Conservation (phyloP, 2,797 vertebrate species). For the Mallotus villosus region DNA sequence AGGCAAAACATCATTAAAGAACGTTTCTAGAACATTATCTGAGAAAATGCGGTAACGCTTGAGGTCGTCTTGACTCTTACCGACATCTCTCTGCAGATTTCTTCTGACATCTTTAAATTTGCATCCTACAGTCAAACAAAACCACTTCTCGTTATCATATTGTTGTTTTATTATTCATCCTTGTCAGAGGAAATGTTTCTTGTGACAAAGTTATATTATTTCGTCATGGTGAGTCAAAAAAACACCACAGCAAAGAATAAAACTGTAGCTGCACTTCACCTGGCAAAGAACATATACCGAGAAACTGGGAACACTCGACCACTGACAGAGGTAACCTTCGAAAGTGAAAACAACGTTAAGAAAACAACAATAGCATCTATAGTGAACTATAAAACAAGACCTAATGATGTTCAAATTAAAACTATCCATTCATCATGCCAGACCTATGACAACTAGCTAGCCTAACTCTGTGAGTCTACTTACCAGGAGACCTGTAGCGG, state of each 20-base stretch:
- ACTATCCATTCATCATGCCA: not conserved
- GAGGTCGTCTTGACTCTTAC: conserved; percentile 78
- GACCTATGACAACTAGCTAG: not conserved
- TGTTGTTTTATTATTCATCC: no score
- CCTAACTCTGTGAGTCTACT: conserved; percentile 28
- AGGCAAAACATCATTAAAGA: no score
- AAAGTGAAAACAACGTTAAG: conserved; percentile 4
- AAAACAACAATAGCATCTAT: not conserved
- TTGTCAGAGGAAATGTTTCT: no score
- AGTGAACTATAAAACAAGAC: not conserved
- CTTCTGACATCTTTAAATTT: conserved; percentile 87
- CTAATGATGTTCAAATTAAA: not conserved
- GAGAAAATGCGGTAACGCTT: not conserved
- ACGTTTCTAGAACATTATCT: not conserved
- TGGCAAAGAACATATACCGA: conserved; percentile 87
- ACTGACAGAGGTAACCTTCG: conserved; percentile 81
- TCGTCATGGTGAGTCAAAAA: not conserved
- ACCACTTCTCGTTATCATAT: not conserved
- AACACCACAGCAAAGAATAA: conserved; percentile 9
- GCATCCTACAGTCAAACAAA: conserved; percentile 76
- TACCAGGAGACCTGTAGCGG: conserved; percentile 86
- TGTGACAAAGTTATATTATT: not conserved
- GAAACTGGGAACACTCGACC: conserved; percentile 75
- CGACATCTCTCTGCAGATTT: conserved; percentile 84
- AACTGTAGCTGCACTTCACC: conserved; percentile 61